phyloP scores from a whole-genome alignment of 1,140 invertebrate species.

The Drosophila melanica region DNA sequence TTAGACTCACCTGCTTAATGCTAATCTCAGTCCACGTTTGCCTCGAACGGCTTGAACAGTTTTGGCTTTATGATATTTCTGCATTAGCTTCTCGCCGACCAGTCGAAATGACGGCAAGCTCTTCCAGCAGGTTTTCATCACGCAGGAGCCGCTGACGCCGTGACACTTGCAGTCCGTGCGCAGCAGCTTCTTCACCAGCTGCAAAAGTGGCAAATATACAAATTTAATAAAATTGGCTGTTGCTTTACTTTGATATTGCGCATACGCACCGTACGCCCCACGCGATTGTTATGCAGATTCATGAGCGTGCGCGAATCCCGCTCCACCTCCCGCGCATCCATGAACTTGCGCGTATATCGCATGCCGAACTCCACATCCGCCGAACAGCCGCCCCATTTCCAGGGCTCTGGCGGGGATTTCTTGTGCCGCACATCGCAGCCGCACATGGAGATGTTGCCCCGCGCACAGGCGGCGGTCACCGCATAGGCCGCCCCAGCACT shows the following conservation, averaged over 20 bases:
- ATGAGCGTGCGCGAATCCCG: constrained; percentile 93
- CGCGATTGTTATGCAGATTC: constrained; percentile 99
- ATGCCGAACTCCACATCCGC: constrained; percentile 92
- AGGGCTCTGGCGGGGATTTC: constrained; percentile 80
- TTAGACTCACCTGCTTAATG: constrained; percentile 78
- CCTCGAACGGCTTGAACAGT: constrained; percentile 87
- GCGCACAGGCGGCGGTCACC: constrained; percentile 94
- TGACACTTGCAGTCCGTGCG: constrained; percentile 97
- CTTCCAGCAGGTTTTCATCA: constrained; percentile 97
- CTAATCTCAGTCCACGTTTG: constrained; percentile 84
- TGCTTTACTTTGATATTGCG: not conserved
- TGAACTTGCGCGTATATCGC: constrained; percentile 91
- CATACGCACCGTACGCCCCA: constrained; percentile 92
- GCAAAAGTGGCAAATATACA: not conserved
- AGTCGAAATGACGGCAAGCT: constrained; percentile 93
- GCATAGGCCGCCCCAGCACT: constrained; percentile 95
- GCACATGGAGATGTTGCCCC: constrained; percentile 94
- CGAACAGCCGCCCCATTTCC: constrained; percentile 95
- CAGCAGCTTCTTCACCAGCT: constrained; percentile 93
- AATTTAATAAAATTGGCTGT: not conserved
- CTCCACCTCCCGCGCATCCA: constrained; percentile 93
- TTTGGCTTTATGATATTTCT: constrained; percentile 92
- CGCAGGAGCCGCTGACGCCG: constrained; percentile 97
- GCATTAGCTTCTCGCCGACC: constrained; percentile 92
- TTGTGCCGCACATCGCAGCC: constrained; percentile 88